Percentiles rank a stretch among this genome's conserved stretches.
Conservation (phyloP, 1,140 invertebrate species). For the Calephelis nemesis region DNA sequence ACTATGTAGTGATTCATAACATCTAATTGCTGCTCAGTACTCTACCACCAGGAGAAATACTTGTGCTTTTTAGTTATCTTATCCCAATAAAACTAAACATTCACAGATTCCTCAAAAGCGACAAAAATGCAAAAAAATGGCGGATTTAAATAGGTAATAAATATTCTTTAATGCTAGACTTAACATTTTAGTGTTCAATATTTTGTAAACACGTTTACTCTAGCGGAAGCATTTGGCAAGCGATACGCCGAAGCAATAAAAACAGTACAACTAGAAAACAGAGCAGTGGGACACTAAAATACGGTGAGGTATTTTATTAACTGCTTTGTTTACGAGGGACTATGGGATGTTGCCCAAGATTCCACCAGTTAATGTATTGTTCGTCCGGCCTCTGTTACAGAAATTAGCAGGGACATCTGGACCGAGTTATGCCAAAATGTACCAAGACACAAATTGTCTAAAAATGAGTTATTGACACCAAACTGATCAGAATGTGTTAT, state of each 20-base stretch:
- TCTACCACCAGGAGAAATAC: too few relatives aligned
- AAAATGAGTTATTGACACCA: too few relatives aligned
- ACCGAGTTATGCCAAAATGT: too few relatives aligned
- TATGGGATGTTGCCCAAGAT: conserved; percentile 9
- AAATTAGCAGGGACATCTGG: too few relatives aligned
- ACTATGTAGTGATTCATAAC: too few relatives aligned
- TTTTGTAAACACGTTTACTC: conserved; percentile 5
- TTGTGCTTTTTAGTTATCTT: too few relatives aligned
- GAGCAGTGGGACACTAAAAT: conserved; percentile 12
- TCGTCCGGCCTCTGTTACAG: not conserved
- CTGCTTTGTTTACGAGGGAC: conserved; percentile 12
- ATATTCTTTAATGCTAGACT: conserved; percentile 2
- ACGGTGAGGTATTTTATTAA: conserved; percentile 11
- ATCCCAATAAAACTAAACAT: too few relatives aligned
- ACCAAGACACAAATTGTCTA: too few relatives aligned
- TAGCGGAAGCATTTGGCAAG: conserved; percentile 9
- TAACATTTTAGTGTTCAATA: conserved; percentile 4
- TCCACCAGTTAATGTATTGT: not conserved
- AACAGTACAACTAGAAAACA: conserved; percentile 16
- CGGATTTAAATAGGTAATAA: not conserved
- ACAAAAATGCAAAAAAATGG: too few relatives aligned
- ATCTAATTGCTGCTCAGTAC: too few relatives aligned
- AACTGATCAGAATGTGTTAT: too few relatives aligned
- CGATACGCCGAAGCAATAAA: conserved; percentile 10
- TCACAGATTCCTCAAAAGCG: too few relatives aligned